Base-by-base conservation (phyloP, 2,888 invertebrate species). In the Apodemia duryi region DNA sequence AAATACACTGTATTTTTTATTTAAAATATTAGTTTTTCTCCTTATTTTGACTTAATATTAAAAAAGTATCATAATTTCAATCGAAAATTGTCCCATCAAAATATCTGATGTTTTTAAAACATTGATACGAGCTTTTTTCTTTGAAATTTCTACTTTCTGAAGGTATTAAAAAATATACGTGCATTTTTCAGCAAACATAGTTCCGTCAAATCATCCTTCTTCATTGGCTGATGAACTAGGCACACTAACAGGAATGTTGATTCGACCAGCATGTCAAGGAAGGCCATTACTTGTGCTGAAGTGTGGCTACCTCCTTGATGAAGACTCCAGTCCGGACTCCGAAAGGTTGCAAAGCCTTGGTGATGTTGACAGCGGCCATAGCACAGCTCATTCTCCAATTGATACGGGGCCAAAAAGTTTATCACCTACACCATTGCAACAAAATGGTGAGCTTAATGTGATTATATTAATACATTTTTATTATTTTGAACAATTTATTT, bases 301-400 rank as follows among this genome's bases (percentile, higher is more conserved):
- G 84, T 95, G 95, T 75, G 94, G 95, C 64, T 95, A 96, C 79
- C 87, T 96, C 46, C 91, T 95, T 73, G 95, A 96, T 75, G 96
- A 95, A 79, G 97, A 97, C 79, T 95, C 95, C 60, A 97, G 97
- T 70, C 97, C 97, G 6, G 97, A 97, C 78, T 97, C 97, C 35
- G 97, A 97, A 77, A 93, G 96, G 70, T 92, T 97, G 73, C 95
- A 97, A 76, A 96, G 88, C 82, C 81, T 94, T 63, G 94, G 94
- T 5, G 95, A 96, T 78, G 95, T 95, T 11, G 98, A 98, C 81
- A 98, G 97, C 74, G 98, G 98, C 1, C 97, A 97, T 80, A 97
- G 97, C 74, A 97, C 97, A 29, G 97, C 97, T 62, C 97, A 98
- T 82, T 97, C 97, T 0, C 97, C 98, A 0, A 93, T 93, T 61